Evolutionary conservation across 1,140 invertebrate species (phyloP).

Genomic region (Neotoxoptera formosana): DNA sequence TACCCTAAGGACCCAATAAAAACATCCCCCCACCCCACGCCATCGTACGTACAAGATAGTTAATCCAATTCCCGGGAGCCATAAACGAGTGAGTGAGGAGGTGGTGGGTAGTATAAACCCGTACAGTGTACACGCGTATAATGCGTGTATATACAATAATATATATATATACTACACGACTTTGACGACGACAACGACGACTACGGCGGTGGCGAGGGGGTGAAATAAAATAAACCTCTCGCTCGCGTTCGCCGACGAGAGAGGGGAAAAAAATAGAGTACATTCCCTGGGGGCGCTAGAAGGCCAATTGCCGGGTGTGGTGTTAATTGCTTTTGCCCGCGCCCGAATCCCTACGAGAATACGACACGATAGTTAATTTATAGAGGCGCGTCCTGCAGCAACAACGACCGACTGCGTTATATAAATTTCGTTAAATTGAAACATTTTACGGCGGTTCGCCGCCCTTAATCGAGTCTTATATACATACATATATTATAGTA

Average conservation of each 20-base stretch:
- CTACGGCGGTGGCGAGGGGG: background rate
- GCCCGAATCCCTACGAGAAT: constrained; percentile 23
- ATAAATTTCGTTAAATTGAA: constrained; percentile 38
- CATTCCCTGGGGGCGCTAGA: constrained; percentile 6
- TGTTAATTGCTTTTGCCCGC: constrained; percentile 49
- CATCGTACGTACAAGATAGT: constrained; percentile 11
- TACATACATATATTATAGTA: background rate
- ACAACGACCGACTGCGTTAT: background rate
- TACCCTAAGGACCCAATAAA: constrained; percentile 57
- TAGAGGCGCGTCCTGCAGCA: background rate
- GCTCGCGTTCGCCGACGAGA: too few species aligned
- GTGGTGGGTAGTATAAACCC: background rate
- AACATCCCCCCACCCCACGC: background rate
- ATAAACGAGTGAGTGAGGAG: background rate
- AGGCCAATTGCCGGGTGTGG: constrained; percentile 29
- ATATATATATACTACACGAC: background rate
- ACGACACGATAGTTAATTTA: background rate
- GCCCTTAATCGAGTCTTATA: constrained; percentile 17
- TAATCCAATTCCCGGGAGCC: constrained; percentile 52
- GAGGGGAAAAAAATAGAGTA: constrained; percentile 36
- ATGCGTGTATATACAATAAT: background rate
- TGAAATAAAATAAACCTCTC: constrained; percentile 31
- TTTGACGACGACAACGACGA: background rate
- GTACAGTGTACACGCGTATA: background rate
- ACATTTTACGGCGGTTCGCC: constrained; percentile 19